Base-by-base conservation (phyloP, 2,113 vertebrate species). In the Tenrec ecaudatus region DNA sequence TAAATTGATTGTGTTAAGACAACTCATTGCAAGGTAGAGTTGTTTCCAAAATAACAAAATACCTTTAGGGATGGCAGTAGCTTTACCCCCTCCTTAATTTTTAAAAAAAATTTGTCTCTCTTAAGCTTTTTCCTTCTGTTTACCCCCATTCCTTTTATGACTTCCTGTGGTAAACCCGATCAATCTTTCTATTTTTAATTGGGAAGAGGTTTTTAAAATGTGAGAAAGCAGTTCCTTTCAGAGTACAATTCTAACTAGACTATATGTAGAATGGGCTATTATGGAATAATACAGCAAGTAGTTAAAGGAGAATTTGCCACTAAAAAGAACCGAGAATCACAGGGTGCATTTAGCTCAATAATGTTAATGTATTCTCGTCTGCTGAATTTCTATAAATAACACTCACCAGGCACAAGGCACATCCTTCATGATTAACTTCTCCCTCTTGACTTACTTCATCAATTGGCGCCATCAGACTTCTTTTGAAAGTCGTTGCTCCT, bases 341-440 rank as follows among this genome's bases (percentile, higher is more conserved):
- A 47, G 92, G 20, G 78, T 89, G 82, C 88, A 57, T 85, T 64
- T 71, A 82, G 92, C 80, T 96, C 90, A 91, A 87, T 91, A 90
- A 95, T 95, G 93, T 66, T 95, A 95, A 95, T 97, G 53, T 94
- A 93, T 95, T 96, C 96, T 78, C 83, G 88, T 82, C 93, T 92
- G 94, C 57, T 29, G 78, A 75, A 82, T 81, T 64, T 93, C 96
- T 94, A 94, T 96, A 97, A 96, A 96, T 96, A 95, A 78, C 86
- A 76, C 76, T 43, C 43, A 38, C 93, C 71, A 85, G 73, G 87
- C 94, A 95, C 90, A 60, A 77, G 69, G 62, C 83, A 85, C 64
- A 88, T 88, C 86, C 90, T 93, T 96, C 90, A 31, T 90, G 93
- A 96, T 96, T 90, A 97, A 94, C 80, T 86, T 91, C 85, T 94